Evolutionary conservation across 2,113 vertebrate genomes (phyloP), one percentile per base, ranked within the genome.

Genomic region (Glareola pratincola): DNA sequence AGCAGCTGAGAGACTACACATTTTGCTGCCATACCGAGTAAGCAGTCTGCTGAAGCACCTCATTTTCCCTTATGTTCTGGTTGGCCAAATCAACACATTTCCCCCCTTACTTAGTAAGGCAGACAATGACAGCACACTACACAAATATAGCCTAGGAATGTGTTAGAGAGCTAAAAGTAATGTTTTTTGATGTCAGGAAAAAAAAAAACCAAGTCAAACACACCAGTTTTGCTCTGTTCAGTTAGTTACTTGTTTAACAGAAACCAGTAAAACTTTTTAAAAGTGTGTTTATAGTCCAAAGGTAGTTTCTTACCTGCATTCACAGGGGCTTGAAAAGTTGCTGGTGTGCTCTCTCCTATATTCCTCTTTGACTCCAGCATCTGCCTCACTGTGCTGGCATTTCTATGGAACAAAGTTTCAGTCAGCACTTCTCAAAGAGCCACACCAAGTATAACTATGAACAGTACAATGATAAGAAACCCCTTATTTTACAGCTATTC

Each of bases 351-450:
- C 73, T 98, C 98, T 47, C 92, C 97, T 83, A 95, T 69, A 90
- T 94, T 98, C 92, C 98, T 98, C 86, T 98, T 98, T 75, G 98
- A 98, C 66, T 98, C 98, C 85, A 98, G 90, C 98, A 98, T 97
- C 78, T 98, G 98, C 56, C 98, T 98, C 87, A 98, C 98, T 50
- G 98, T 98, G 72, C 96, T 72, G 90, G 97, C 41, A 97, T 96
- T 98, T 97, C 98, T 98, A 85, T 4, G 71, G 81, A 97, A 98
- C 2, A 43, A 84, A 98, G 10, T 83, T 77, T 36, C 73, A 39
- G 77, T 72, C 69, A 88, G 63, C 12, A 74, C 63, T 97, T 90
- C 91, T 78, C 32, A 71, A 27, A 50, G 50, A 67, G 37, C 7
- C 45, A 86, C 19, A 54, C 11, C 47, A 39, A 7, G 8, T 50